These are phyloP conservation scores for Belgica antarctica DNA, from an alignment of 2,888 invertebrate species.

Conservation along the genomic window DNA sequence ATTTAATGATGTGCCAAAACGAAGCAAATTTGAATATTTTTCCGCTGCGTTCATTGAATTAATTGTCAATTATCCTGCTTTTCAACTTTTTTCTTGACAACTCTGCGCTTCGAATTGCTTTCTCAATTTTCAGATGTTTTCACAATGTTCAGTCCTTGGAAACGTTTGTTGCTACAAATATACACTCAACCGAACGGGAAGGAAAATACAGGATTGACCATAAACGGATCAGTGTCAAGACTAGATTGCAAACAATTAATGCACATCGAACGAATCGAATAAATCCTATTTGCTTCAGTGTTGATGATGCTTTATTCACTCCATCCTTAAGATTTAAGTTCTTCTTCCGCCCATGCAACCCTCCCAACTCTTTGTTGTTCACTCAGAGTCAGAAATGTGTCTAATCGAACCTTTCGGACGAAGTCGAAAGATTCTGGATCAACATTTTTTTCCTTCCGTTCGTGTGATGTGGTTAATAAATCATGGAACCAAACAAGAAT, in stretches of 20 bases:
- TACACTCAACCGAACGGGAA: no score
- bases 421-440: conserved; percentile 16
- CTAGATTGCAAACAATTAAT: conserved; percentile 24
- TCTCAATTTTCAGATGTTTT: not conserved
- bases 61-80: not conserved
- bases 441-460: conserved; percentile 9
- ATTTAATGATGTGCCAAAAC: conserved; percentile 30
- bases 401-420: conserved; percentile 17
- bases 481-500: conserved; percentile 37
- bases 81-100: not conserved
- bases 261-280: not conserved
- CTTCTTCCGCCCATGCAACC: not conserved
- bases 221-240: conserved; percentile 18
- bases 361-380: not conserved
- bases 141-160: no score
- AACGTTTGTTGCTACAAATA: no score
- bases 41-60: not conserved
- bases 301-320: not conserved
- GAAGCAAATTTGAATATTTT: conserved; percentile 12
- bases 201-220: not conserved
- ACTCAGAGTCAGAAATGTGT: conserved; percentile 4
- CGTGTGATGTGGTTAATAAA: conserved; percentile 43
- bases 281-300: not conserved
- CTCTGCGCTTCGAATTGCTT: not conserved
- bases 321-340: conserved; percentile 19